These are phyloP conservation scores for Argyresthia albistria DNA, from an alignment of 2,888 invertebrate species.

Conservation along the genomic window DNA sequence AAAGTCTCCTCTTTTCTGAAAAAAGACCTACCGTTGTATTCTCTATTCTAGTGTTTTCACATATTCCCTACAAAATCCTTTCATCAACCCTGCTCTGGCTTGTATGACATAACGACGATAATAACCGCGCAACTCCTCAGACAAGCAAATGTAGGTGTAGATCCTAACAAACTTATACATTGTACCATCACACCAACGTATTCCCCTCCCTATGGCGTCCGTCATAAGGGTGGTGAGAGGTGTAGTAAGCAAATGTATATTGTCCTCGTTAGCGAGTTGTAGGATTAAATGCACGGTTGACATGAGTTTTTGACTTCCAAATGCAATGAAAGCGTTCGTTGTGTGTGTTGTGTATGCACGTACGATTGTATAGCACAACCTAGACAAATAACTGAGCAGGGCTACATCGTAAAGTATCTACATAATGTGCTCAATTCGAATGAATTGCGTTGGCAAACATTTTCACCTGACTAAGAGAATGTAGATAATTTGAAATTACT, in stretches of 20 bases:
- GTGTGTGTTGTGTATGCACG: too few relatives aligned
- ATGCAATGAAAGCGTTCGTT: neutral
- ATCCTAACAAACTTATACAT: slow-evolving; percentile 2
- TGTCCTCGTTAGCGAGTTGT: slow-evolving; percentile 3
- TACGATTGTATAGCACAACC: too few relatives aligned
- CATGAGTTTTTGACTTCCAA: neutral
- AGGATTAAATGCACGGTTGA: neutral
- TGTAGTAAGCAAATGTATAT: neutral
- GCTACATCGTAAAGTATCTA: too few relatives aligned
- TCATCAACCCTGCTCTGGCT: neutral
- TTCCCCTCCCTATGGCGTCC: neutral
- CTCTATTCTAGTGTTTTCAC: too few relatives aligned
- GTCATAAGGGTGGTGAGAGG: neutral
- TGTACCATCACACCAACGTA: neutral
- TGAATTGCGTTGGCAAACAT: too few relatives aligned
- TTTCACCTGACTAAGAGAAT: too few relatives aligned
- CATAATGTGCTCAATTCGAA: too few relatives aligned
- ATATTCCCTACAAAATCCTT: neutral
- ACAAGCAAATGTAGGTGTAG: slow-evolving; percentile 1
- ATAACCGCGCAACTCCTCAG: slow-evolving; percentile 1
- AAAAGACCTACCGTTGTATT: too few relatives aligned
- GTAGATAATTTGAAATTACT: neutral
- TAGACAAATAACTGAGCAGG: neutral
- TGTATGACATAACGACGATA: slow-evolving; percentile 1
- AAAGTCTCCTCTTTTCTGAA: too few relatives aligned